phyloP scores from a whole-genome alignment of 2,888 invertebrate species.

The Agonopterix heracliana region DNA sequence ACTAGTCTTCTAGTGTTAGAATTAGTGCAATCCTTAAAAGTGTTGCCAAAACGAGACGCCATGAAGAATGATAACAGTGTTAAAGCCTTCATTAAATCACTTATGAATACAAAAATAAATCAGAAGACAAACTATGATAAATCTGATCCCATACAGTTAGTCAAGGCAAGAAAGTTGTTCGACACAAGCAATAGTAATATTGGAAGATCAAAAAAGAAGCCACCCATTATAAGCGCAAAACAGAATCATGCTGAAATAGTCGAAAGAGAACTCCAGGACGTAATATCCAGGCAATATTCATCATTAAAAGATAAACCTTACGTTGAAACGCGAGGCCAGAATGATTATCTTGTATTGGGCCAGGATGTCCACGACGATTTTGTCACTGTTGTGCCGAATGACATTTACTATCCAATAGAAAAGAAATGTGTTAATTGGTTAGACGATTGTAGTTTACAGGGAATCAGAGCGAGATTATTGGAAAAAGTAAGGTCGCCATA shows the following conservation, averaged over 20 bases:
- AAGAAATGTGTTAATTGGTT: conserved; percentile 62
- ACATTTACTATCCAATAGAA: conserved; percentile 47
- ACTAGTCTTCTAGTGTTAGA: background rate
- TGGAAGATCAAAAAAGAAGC: too few species aligned
- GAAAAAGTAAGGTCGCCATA: conserved; percentile 30
- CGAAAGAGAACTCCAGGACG: conserved; percentile 36
- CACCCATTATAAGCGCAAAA: too few species aligned
- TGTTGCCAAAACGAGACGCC: background rate
- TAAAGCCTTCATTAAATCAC: too few species aligned
- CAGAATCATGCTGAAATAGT: conserved; percentile 9
- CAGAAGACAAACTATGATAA: too few species aligned
- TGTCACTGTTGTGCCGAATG: conserved; percentile 53
- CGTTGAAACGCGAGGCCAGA: conserved; percentile 36
- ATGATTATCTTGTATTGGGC: conserved; percentile 50
- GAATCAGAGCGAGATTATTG: conserved; percentile 38
- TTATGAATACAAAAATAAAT: too few species aligned
- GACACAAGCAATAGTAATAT: too few species aligned
- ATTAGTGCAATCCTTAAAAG: background rate
- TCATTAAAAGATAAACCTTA: conserved; percentile 36
- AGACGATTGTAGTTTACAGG: conserved; percentile 50
- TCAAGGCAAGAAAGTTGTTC: too few species aligned
- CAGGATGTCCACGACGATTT: conserved; percentile 31
- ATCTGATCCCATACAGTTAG: too few species aligned
- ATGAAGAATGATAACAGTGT: too few species aligned
- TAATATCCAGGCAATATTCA: conserved; percentile 26